These are phyloP conservation scores for Avahi laniger DNA, from an alignment of 2,797 vertebrate genomes.

Conservation along the genomic window DNA sequence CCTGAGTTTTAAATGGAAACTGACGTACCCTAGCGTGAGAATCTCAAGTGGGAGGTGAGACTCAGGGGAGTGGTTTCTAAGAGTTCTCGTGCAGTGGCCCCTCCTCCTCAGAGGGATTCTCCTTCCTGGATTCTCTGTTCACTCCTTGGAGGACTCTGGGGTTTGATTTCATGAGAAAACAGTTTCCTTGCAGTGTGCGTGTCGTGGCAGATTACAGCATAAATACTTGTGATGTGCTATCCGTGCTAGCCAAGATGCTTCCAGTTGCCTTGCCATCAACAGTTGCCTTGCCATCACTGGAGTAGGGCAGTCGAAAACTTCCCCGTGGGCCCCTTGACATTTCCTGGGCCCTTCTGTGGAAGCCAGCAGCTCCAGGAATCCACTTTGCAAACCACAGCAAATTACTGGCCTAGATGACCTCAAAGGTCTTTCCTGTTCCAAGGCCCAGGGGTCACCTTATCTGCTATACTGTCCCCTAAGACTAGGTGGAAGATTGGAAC, in stretches of 20 bases:
- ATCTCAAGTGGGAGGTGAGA: neutral
- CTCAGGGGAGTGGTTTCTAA: neutral
- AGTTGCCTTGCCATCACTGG: neutral
- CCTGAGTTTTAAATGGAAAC: constrained; percentile 12
- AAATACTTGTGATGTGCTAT: neutral
- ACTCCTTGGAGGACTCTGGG: neutral
- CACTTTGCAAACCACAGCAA: neutral
- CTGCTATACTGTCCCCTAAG: too few relatives aligned
- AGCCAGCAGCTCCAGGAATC: neutral
- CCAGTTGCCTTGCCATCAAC: neutral
- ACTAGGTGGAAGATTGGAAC: neutral
- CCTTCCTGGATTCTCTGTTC: neutral
- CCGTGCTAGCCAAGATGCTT: neutral
- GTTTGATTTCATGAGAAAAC: neutral
- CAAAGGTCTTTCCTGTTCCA: neutral
- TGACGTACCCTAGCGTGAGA: neutral
- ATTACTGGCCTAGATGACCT: neutral
- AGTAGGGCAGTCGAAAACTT: neutral
- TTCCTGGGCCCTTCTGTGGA: neutral
- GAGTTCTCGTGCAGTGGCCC: neutral
- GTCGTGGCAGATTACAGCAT: neutral
- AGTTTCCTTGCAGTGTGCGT: neutral
- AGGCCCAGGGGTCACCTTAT: neutral
- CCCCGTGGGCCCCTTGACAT: neutral
- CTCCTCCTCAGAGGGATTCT: accelerated